Percentiles rank a stretch among this genome's conserved stretches.
Evolutionary conservation across 2,888 invertebrate species (phyloP).

Genomic region (Mycogona germanica): DNA sequence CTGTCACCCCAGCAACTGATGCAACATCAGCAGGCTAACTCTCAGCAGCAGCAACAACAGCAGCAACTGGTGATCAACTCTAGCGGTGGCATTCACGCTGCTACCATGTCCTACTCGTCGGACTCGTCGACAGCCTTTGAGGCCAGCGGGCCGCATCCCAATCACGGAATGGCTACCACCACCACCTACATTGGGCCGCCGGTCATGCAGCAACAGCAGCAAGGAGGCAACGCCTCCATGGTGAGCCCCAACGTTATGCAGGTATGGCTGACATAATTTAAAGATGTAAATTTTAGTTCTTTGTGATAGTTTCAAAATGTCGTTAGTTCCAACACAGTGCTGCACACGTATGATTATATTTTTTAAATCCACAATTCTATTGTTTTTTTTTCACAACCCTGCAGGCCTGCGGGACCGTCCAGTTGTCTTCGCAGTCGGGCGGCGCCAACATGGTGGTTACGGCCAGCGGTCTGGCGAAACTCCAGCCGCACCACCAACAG

Average conservation of each 20-base stretch:
- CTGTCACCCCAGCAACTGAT: background rate
- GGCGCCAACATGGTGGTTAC: slow-evolving; percentile 2
- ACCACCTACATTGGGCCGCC: slow-evolving; percentile 6
- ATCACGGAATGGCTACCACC: background rate
- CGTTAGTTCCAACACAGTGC: slow-evolving; percentile 4
- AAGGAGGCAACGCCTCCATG: slow-evolving; percentile 1
- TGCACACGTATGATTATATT: too few relatives aligned
- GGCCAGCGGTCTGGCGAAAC: background rate
- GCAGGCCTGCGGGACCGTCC: too few relatives aligned
- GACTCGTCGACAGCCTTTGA: slow-evolving; percentile 3
- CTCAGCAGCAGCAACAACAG: slow-evolving; percentile 1
- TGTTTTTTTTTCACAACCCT: too few relatives aligned
- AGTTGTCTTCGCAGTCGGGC: background rate
- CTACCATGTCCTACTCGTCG: slow-evolving; percentile 10
- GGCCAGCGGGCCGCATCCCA: background rate
- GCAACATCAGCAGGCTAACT: background rate
- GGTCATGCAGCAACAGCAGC: background rate
- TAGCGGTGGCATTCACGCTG: slow-evolving; percentile 4
- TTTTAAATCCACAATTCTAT: too few relatives aligned
- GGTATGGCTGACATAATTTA: too few relatives aligned
- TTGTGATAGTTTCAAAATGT: too few relatives aligned
- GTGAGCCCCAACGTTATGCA: slow-evolving; percentile 4
- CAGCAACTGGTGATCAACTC: slow-evolving; percentile 11
- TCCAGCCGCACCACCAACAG: slow-evolving; percentile 7
- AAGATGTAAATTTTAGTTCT: too few relatives aligned